Evolutionary conservation across 1,140 invertebrate species (phyloP).

Genomic region (Rhizoglyphus robini): DNA sequence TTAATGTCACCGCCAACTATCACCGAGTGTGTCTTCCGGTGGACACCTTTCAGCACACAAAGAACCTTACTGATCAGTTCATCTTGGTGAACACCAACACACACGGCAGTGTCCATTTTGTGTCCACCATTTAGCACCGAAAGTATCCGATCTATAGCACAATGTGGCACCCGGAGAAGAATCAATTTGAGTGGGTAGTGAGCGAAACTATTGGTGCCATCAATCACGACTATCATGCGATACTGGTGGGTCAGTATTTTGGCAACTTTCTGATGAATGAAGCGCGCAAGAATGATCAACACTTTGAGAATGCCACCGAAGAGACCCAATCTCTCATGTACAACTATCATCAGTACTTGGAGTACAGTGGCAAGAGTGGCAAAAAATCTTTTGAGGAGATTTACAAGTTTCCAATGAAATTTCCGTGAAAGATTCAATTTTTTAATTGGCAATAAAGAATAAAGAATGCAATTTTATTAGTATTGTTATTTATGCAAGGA

Average conservation of each 20-base stretch:
- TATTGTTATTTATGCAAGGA: too few relatives aligned
- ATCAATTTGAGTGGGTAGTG: constrained; percentile 57
- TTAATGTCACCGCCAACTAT: constrained; percentile 55
- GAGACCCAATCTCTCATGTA: neutral
- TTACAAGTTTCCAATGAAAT: too few relatives aligned
- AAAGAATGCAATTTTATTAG: too few relatives aligned
- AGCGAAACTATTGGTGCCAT: constrained; percentile 39
- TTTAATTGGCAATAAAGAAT: too few relatives aligned
- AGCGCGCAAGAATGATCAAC: constrained; percentile 27
- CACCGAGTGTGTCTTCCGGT: constrained; percentile 59
- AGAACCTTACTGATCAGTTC: constrained; percentile 53
- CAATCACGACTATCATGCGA: constrained; percentile 48
- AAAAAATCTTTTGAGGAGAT: neutral
- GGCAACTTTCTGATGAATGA: constrained; percentile 68
- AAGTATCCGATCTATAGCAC: constrained; percentile 62
- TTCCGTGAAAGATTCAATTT: too few relatives aligned
- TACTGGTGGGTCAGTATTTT: constrained; percentile 56
- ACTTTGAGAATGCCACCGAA: constrained; percentile 2
- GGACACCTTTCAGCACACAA: constrained; percentile 39
- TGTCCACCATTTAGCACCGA: constrained; percentile 42
- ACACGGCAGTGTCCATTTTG: constrained; percentile 44
- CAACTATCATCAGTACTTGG: neutral
- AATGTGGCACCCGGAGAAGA: constrained; percentile 85
- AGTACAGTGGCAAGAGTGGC: neutral
- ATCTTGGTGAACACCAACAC: constrained; percentile 43